These are phyloP conservation scores for Drosophila ustulata DNA, from an alignment of 2,888 invertebrate species.

Conservation along the genomic window DNA sequence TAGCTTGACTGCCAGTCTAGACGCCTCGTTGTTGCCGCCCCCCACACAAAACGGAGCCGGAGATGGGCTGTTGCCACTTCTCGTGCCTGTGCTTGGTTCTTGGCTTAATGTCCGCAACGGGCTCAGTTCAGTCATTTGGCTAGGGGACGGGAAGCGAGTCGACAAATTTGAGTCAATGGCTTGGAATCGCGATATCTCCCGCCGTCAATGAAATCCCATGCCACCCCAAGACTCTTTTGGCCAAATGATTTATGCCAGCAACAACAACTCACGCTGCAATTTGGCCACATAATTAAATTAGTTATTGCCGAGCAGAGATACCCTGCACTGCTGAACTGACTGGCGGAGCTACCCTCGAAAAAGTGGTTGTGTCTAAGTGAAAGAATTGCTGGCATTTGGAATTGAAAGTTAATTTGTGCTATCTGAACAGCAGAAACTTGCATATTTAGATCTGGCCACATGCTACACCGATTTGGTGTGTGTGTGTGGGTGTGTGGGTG, in stretches of 20 bases:
- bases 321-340: background rate
- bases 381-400: conserved; percentile 3
- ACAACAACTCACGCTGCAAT: conserved; percentile 51
- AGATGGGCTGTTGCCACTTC: background rate
- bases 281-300: conserved; percentile 70
- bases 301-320: conserved; percentile 48
- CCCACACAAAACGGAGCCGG: no score
- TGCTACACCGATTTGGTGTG: background rate
- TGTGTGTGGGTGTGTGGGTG: conserved; percentile 8
- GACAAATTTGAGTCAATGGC: conserved; percentile 69
- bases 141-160: conserved; percentile 30
- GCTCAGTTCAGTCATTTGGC: conserved; percentile 33
- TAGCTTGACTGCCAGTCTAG: conserved; percentile 59
- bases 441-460: conserved; percentile 1
- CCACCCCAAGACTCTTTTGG: background rate
- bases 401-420: conserved; percentile 20
- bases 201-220: conserved; percentile 41
- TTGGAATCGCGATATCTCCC: conserved; percentile 61
- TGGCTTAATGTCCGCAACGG: conserved; percentile 50
- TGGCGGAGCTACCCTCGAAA: background rate
- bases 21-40: conserved; percentile 22
- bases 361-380: background rate
- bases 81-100: background rate
- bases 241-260: conserved; percentile 57
- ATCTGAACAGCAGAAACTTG: no score